Conservation (phyloP, 2,797 vertebrate species). For the Liasis olivaceus region DNA sequence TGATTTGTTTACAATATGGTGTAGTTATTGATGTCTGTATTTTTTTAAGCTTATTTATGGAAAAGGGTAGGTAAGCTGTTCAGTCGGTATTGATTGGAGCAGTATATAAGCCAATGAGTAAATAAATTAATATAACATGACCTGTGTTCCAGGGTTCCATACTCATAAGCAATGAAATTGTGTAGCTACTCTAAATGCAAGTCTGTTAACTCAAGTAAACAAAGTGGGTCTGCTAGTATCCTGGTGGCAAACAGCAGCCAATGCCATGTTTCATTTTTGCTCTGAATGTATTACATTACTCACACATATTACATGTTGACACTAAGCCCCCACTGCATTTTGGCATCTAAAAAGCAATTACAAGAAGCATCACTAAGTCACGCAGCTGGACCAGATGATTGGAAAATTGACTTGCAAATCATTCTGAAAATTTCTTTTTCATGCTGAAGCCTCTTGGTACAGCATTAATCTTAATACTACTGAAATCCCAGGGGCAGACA, state of each 20-base stretch:
- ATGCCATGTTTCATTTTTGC: constrained; percentile 1
- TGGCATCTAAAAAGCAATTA: constrained; percentile 14
- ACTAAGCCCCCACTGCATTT: background rate
- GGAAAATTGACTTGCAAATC: constrained; percentile 21
- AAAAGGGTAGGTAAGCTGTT: background rate
- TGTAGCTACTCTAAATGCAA: background rate
- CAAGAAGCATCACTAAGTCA: constrained; percentile 13
- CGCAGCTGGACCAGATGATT: fast-evolving
- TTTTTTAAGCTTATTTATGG: background rate
- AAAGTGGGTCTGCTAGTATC: background rate
- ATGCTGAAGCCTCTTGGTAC: background rate
- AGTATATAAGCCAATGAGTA: background rate
- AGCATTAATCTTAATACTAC: background rate
- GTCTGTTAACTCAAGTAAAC: constrained; percentile 1
- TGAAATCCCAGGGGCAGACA: fast-evolving
- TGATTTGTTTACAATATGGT: background rate
- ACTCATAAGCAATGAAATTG: background rate
- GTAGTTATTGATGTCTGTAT: background rate
- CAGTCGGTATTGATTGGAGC: background rate
- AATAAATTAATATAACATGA: background rate
- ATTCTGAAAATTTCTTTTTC: background rate
- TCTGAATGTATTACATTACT: background rate
- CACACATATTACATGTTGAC: fast-evolving
- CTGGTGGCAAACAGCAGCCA: background rate
- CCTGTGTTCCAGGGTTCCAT: background rate